Conservation (phyloP, 2,797 vertebrate genomes). For the Spinibarbus caldwelli region DNA sequence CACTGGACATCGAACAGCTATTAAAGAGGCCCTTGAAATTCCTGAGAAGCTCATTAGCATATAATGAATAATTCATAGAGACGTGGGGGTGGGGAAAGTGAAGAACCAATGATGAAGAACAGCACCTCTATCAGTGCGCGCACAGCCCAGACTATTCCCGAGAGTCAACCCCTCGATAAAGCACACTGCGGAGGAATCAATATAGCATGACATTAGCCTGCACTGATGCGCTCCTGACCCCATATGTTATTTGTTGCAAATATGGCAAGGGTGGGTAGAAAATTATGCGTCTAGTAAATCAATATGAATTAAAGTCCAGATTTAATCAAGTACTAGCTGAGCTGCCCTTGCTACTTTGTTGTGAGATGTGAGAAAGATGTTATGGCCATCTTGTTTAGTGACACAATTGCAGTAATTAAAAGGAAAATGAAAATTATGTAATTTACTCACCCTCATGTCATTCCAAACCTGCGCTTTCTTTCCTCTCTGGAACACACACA, state of each 20-base stretch:
- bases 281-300: conserved; percentile 3
- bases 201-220: conserved; percentile 58
- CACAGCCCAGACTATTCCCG: conserved; percentile 47
- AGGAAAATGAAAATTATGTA: neutral
- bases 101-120: conserved; percentile 61
- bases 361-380: neutral
- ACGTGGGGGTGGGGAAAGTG: conserved; percentile 36
- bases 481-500: neutral
- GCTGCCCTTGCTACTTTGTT: conserved; percentile 6
- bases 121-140: conserved; percentile 58
- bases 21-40: conserved; percentile 65
- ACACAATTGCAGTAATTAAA: neutral
- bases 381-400: conserved; percentile 1
- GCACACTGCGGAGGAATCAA: conserved; percentile 52
- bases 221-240: conserved; percentile 51
- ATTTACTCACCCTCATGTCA: neutral
- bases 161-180: conserved; percentile 50
- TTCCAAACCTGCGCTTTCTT: neutral
- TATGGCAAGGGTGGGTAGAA: conserved; percentile 13
- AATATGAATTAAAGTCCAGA: conserved; percentile 26
- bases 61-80: conserved; percentile 62
- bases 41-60: conserved; percentile 63
- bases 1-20: conserved; percentile 54
- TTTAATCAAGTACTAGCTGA: conserved; percentile 18
- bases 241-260: conserved; percentile 41